Evolutionary conservation across 2,888 invertebrate species (phyloP), one percentile per base, ranked within the genome.

Genomic region (Herminia tarsipennalis): DNA sequence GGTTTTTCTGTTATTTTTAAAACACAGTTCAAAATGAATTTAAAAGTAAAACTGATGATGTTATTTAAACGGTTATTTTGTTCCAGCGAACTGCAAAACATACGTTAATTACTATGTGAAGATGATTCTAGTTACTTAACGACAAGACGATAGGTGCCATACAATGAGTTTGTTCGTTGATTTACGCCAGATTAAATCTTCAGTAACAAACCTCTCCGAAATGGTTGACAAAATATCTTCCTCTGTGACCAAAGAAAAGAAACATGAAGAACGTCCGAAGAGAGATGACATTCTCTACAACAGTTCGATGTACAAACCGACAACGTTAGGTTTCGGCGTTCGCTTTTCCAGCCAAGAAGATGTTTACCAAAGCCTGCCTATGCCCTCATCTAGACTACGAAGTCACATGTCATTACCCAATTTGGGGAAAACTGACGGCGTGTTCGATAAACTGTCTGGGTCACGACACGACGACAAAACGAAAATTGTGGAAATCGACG

Each of bases 161-260:
- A 83, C 52, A 59, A 91, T 91, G 91, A 91, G 91, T 76, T 82
- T 91, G 73, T 91, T 89, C 68, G 90, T 91, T 56, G 90, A 91
- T 74, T 81, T 91, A 72, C 82, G 91, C 52, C 88, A 88, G 62
- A 88, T 91, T 58, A 90, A 88, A 66, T 82, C 90, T 46, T 91
- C 91, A 42, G 90, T 91, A 66, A 83, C 85, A 61, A 91, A 88
- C 51, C 78, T 91, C 13, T 90, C 91, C 2, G 87, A 89, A 53
- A 90, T 91, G 90, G 91, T 91, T 28, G 91, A 91, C 58, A 88
- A 88, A 65, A 85, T 91, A 76, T 86, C 91, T 33, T 76, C 81
- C 10, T 70, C 81, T 17, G 81, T 84, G 12, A 24, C 48, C 16
- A 83, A 80, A 73, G 82, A 85, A 25, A 81, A 74, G 47, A 61